These are phyloP conservation scores for Phrynocephalus vlangalii DNA, from an alignment of 2,797 vertebrate species.

Conservation along the genomic window DNA sequence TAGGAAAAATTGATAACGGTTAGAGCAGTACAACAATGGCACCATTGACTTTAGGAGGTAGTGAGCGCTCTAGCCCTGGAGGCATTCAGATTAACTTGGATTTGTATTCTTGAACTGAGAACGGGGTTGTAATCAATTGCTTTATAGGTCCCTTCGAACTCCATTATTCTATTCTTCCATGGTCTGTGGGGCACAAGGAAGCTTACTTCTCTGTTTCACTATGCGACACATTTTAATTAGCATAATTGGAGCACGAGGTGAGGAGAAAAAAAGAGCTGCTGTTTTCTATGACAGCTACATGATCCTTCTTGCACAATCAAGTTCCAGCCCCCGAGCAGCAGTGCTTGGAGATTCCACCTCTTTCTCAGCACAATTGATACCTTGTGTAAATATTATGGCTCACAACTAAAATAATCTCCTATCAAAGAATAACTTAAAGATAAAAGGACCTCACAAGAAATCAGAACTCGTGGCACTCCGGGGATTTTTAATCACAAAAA, in stretches of 20 bases:
- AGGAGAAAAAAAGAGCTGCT: background rate
- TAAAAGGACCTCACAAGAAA: background rate
- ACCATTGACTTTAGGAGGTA: too few species aligned
- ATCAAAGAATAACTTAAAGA: constrained; percentile 16
- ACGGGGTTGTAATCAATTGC: too few species aligned
- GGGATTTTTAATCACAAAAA: constrained; percentile 21
- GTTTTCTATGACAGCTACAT: background rate
- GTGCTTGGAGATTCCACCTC: background rate
- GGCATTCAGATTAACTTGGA: background rate
- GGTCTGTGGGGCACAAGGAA: background rate
- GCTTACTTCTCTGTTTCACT: background rate
- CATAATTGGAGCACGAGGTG: background rate
- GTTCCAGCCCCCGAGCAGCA: background rate
- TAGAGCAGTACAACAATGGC: too few species aligned
- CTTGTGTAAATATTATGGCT: constrained; percentile 33
- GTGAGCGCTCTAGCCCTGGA: too few species aligned
- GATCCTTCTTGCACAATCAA: background rate
- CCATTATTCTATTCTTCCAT: background rate
- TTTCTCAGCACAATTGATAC: background rate
- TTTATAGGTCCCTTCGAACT: too few species aligned
- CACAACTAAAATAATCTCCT: constrained; percentile 10
- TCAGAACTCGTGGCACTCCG: constrained; percentile 3
- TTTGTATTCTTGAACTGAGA: too few species aligned
- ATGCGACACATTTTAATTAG: background rate
- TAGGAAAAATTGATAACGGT: too few species aligned